phyloP scores from a whole-genome alignment of 2,113 vertebrate genomes.

The Sebastes schlegelii region DNA sequence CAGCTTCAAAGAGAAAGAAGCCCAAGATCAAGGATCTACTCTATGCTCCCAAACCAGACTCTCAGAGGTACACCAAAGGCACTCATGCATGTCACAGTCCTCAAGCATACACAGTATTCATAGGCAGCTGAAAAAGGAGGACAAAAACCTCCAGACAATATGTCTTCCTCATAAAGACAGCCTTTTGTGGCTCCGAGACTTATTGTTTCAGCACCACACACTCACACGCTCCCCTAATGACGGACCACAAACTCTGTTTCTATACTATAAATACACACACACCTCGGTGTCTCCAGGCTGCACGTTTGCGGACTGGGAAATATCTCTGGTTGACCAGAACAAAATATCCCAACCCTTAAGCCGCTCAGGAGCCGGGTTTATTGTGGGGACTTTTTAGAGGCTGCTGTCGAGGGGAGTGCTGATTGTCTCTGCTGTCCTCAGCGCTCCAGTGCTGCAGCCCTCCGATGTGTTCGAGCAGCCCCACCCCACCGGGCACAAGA shows the following conservation, averaged over 20 bases:
- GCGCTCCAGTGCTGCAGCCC: conserved; percentile 87
- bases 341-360: conserved; percentile 15
- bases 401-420: conserved; percentile 19
- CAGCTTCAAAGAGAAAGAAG: conserved; percentile 89
- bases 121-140: conserved; percentile 47
- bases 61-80: conserved; percentile 87
- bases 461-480: conserved; percentile 96
- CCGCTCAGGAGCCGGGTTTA: conserved; percentile 46
- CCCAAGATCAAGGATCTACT: conserved; percentile 94
- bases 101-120: conserved; percentile 47
- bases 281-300: conserved; percentile 35
- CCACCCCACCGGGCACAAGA: conserved; percentile 87
- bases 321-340: conserved; percentile 51
- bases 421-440: conserved; percentile 79
- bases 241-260: conserved; percentile 52
- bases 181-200: conserved; percentile 25
- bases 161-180: conserved; percentile 58
- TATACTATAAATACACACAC: conserved; percentile 58
- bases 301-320: conserved; percentile 51
- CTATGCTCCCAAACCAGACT: conserved; percentile 80
- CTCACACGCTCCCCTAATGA: conserved; percentile 49
- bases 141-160: conserved; percentile 46
- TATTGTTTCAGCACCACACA: conserved; percentile 41
- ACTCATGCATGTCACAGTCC: conserved; percentile 65
- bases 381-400: conserved; percentile 41